Evolutionary conservation across 2,113 vertebrate genomes (phyloP), one percentile per base, ranked within the genome.

Genomic region (Sander lucioperca): DNA sequence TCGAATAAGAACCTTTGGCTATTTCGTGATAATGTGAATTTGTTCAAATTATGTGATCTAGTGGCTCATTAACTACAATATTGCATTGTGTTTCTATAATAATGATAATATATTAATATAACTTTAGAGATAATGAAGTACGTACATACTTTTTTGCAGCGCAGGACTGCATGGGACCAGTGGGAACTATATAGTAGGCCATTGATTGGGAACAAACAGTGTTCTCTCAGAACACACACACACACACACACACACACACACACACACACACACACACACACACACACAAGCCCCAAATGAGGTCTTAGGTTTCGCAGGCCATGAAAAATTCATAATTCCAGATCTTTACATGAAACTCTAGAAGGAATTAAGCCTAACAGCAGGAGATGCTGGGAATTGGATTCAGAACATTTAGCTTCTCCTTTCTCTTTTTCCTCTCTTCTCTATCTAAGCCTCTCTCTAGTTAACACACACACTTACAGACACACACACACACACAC

Each of bases 271-370:
- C 48, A 72, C 50, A 70, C 58, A 58, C 65, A 66, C 65, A 70
- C 76, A 85, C 62, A 27, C 72, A 92, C 87, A 25, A 93, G 83
- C 89, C 87, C 85, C 83, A 89, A 93, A 90, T 84, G 92, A 92
- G 89, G 89, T 83, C 83, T 93, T 90, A 74, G 86, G 88, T 94
- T 94, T 92, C 92, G 6, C 79, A 74, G 80, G 82, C 89, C 90
- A 94, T 94, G 90, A 93, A 94, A 93, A 92, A 92, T 94, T 92
- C 84, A 94, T 94, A 93, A 91, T 90, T 92, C 87, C 89, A 88
- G 85, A 89, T 91, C 93, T 90, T 87, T 89, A 93, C 90, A 92
- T 92, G 93, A 91, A 92, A 94, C 91, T 91, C 84, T 82, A 94
- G 91, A 90, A 88, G 91, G 90, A 91, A 92, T 93, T 90, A 89